Evolutionary conservation across 2,888 invertebrate species (phyloP).

Genomic region (Hololepta plana): DNA sequence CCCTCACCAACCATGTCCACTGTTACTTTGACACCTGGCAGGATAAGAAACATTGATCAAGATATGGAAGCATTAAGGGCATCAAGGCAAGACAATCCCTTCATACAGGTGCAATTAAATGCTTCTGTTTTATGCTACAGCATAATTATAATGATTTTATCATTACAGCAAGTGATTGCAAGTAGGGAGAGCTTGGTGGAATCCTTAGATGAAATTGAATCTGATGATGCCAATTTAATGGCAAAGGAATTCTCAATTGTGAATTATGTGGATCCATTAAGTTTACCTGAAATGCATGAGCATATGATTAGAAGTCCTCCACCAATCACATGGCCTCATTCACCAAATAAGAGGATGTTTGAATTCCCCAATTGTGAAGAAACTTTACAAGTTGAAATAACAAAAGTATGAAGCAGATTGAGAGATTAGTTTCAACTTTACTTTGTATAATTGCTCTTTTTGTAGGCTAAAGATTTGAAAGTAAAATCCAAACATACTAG

Average conservation of each 20-base stretch:
- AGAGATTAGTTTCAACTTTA: no score
- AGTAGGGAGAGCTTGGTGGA: conserved; percentile 65
- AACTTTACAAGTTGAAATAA: conserved; percentile 25
- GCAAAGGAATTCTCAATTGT: conserved; percentile 56
- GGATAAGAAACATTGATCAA: conserved; percentile 61
- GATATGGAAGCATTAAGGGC: conserved; percentile 70
- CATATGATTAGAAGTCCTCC: conserved; percentile 70
- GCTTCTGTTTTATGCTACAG: not conserved
- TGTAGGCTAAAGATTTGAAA: conserved; percentile 16
- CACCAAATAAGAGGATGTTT: conserved; percentile 35
- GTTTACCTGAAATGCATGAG: conserved; percentile 62
- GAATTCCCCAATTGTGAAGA: conserved; percentile 33
- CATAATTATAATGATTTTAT: conserved; percentile 6
- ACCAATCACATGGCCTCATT: conserved; percentile 54
- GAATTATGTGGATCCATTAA: conserved; percentile 39
- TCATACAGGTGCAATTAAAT: conserved; percentile 42
- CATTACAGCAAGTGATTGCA: conserved; percentile 52
- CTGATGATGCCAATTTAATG: conserved; percentile 61
- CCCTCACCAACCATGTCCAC: conserved; percentile 42
- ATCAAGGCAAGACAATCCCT: conserved; percentile 71
- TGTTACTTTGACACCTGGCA: conserved; percentile 51
- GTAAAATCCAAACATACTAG: conserved; percentile 21
- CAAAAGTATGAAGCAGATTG: no score
- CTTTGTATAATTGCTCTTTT: no score
- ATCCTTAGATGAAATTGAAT: conserved; percentile 51